Evolutionary conservation across 1,140 invertebrate species (phyloP), one percentile per base, ranked within the genome.

Genomic region (Ceratitis capitata): DNA sequence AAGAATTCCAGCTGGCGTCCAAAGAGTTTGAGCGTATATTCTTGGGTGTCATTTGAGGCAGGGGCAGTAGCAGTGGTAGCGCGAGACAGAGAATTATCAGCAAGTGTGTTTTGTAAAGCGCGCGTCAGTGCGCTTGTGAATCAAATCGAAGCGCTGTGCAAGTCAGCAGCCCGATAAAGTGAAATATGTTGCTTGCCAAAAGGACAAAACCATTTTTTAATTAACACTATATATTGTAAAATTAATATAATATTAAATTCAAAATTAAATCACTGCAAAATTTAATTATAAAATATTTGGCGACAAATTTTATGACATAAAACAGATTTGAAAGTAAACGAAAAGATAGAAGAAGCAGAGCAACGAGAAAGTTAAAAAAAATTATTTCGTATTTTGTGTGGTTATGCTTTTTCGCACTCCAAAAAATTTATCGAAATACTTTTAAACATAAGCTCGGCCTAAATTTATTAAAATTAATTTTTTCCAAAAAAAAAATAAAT

Each of bases 11-110:
- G 42, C 56, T 85, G 39, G 89, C 89, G 3, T 85, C 86, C 9
- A 86, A 85, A 83, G 87, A 88, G 49, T 89, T 89, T 32, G 88
- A 89, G 64, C 87, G 86, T 39, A 86, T 89, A 47, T 89, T 87
- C 85, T 82, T 78, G 69, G 69, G 39, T 45, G 32, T 78, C 0
- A 78, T 45, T 45, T 78, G 35, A 78, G 35, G 2, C n/a, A n/a
- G n/a, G n/a, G n/a, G n/a, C n/a, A n/a, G n/a, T n/a, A n/a, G n/a
- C n/a, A n/a, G n/a, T n/a, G n/a, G 7, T 56, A 56, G 69, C 69
- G 69, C 6, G 7, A 19, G 32, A 16, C 2, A 19, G 61, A 4
- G 3, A 39, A 7, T 58, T 58, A 14, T 3, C 39, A 16, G n/a
- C 6, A 64, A 42, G 19, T 26, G 39, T 26, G 19, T 0, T 12